These are phyloP conservation scores for Chaetodon trifascialis DNA, from an alignment of 2,113 vertebrate species.

Conservation along the genomic window DNA sequence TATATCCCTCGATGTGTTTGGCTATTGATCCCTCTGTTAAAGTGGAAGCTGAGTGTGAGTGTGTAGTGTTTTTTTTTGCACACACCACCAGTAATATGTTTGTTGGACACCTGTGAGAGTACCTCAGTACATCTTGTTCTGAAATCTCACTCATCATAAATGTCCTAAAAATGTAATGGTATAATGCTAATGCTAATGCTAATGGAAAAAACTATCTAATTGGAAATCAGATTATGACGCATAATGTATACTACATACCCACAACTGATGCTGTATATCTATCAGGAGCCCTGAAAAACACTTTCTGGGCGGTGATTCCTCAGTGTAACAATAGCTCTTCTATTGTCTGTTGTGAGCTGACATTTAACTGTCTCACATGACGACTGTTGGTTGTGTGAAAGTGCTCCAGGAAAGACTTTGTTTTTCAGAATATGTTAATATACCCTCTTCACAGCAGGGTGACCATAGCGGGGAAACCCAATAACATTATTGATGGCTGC, in stretches of 20 bases:
- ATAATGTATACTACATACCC: not conserved
- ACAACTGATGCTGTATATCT: not conserved
- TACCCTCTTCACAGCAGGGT: not conserved
- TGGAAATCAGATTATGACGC: not conserved
- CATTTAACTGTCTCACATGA: not conserved
- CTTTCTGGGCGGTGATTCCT: not conserved
- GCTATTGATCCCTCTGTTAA: not conserved
- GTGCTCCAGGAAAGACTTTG: not conserved
- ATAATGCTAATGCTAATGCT: not conserved
- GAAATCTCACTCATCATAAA: not conserved
- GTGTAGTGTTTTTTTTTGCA: not conserved
- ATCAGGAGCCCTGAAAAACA: not conserved
- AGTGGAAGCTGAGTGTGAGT: not conserved
- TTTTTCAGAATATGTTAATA: not conserved
- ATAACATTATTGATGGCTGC: not conserved
- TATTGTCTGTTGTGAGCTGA: not conserved
- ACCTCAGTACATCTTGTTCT: not conserved
- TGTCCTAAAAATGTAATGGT: not conserved
- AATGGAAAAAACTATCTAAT: not conserved
- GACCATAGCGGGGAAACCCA: not conserved
- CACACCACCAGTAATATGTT: not conserved
- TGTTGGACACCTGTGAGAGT: not conserved
- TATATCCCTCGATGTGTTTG: not conserved
- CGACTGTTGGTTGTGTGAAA: not conserved
- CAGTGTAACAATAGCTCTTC: not conserved